phyloP scores from a whole-genome alignment of 2,797 vertebrate species.

The Merluccius polli region DNA sequence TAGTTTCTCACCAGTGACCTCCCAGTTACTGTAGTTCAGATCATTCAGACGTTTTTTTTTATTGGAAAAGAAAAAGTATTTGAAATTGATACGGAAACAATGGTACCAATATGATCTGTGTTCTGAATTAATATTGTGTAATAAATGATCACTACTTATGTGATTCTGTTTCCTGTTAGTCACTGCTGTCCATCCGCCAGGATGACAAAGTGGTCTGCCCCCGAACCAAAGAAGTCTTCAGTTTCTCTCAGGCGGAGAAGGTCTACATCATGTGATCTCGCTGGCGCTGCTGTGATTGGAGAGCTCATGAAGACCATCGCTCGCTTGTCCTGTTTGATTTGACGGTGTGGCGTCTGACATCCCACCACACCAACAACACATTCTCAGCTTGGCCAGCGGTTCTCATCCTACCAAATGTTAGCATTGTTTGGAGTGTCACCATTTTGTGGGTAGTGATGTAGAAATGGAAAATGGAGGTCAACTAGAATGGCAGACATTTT shows the following conservation, averaged over 20 bases:
- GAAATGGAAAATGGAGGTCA: slow-evolving; percentile 20
- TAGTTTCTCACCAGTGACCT: too few relatives aligned
- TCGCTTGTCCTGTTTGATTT: slow-evolving; percentile 19
- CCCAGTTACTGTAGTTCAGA: too few relatives aligned
- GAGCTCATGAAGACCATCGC: slow-evolving; percentile 22
- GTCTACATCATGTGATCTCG: slow-evolving; percentile 96
- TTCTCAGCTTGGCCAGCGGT: not conserved
- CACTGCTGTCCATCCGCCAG: slow-evolving; percentile 98
- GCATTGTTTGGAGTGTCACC: slow-evolving; percentile 36
- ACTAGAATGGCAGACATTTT: slow-evolving; percentile 28
- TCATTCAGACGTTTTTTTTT: too few relatives aligned
- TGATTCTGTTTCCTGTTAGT: slow-evolving; percentile 65
- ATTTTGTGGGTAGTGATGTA: slow-evolving; percentile 20
- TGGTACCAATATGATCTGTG: not conserved
- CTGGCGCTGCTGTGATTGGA: slow-evolving; percentile 44
- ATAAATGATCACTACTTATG: not conserved
- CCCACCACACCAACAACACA: not conserved
- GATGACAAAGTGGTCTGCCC: slow-evolving; percentile 98
- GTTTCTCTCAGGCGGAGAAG: slow-evolving; percentile 99
- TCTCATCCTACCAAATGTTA: slow-evolving; percentile 38
- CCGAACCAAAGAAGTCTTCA: slow-evolving; percentile 99
- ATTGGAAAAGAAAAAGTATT: too few relatives aligned
- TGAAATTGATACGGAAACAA: too few relatives aligned
- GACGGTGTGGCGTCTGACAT: not conserved
- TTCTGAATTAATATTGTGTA: not conserved